phyloP scores from a whole-genome alignment of 2,888 invertebrate genomes.

The Dolomedes plantarius region DNA sequence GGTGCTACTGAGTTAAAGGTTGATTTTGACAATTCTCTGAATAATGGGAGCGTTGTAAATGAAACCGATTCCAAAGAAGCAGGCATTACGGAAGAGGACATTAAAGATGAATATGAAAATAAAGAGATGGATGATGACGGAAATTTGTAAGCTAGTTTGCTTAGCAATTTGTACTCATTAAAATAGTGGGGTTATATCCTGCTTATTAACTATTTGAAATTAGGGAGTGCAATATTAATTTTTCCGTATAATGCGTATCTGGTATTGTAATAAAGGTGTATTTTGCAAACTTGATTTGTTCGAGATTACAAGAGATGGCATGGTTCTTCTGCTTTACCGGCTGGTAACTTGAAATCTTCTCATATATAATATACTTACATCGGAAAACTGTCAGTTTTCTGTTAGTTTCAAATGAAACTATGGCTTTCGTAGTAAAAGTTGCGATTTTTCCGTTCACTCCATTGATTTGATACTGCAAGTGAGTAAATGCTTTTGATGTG shows the following conservation, averaged over 20 bases:
- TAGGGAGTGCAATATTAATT: not conserved
- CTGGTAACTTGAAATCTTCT: too few relatives aligned
- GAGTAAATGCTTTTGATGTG: too few relatives aligned
- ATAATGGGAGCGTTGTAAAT: constrained; percentile 33
- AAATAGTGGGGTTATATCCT: not conserved
- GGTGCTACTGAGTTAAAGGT: constrained; percentile 19
- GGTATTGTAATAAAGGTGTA: not conserved
- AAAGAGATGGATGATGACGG: constrained; percentile 18
- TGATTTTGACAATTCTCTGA: not conserved
- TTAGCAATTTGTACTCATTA: not conserved
- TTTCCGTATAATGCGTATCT: not conserved
- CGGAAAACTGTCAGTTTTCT: too few relatives aligned
- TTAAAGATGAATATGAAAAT: constrained; percentile 23
- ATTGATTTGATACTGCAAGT: too few relatives aligned
- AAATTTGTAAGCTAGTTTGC: constrained; percentile 33
- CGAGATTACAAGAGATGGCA: too few relatives aligned
- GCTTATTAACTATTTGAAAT: not conserved
- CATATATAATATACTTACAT: too few relatives aligned
- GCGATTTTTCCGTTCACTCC: too few relatives aligned
- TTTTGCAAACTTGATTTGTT: not conserved
- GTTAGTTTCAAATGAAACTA: too few relatives aligned
- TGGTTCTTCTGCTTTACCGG: too few relatives aligned
- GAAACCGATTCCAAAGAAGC: constrained; percentile 19
- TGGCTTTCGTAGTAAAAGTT: too few relatives aligned
- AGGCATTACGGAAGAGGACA: constrained; percentile 10